These are phyloP conservation scores for Hemicentrotus pulcherrimus DNA, from an alignment of 35 echinoderm and acorn worm species.

Conservation along the genomic window DNA sequence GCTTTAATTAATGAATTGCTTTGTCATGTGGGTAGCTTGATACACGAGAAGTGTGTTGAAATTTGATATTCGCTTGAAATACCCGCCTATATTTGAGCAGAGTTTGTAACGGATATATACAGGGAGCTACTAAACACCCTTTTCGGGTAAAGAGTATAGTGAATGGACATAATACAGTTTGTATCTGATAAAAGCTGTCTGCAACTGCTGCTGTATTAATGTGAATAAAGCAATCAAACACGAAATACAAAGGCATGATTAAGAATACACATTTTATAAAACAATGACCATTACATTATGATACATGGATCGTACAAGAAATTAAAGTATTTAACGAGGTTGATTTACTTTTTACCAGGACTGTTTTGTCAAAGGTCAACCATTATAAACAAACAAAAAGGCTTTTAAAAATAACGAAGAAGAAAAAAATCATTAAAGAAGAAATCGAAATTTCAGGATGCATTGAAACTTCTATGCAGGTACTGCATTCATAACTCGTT, in stretches of 20 bases:
- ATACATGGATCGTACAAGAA: too few relatives aligned
- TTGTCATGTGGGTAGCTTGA: not conserved
- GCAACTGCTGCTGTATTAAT: too few relatives aligned
- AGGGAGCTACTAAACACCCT: not conserved
- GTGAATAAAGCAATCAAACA: too few relatives aligned
- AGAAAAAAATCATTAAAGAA: not conserved
- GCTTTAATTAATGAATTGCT: not conserved
- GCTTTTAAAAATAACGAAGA: not conserved
- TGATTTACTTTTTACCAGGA: too few relatives aligned
- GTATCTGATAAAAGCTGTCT: too few relatives aligned
- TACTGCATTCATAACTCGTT: not conserved
- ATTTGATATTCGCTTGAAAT: not conserved
- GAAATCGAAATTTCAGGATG: not conserved
- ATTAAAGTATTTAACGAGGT: too few relatives aligned
- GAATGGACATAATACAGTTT: too few relatives aligned
- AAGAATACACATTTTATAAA: too few relatives aligned
- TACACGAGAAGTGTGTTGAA: not conserved
- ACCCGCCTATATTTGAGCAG: not conserved
- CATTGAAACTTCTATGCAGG: not conserved
- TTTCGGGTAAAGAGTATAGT: not conserved
- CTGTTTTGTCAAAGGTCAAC: too few relatives aligned
- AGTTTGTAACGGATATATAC: not conserved
- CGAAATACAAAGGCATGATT: too few relatives aligned
- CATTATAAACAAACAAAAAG: too few relatives aligned
- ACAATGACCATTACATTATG: too few relatives aligned